Evolutionary conservation across 2,888 invertebrate genomes (phyloP), one percentile per base, ranked within the genome.

Genomic region (Harpalus rufipes): DNA sequence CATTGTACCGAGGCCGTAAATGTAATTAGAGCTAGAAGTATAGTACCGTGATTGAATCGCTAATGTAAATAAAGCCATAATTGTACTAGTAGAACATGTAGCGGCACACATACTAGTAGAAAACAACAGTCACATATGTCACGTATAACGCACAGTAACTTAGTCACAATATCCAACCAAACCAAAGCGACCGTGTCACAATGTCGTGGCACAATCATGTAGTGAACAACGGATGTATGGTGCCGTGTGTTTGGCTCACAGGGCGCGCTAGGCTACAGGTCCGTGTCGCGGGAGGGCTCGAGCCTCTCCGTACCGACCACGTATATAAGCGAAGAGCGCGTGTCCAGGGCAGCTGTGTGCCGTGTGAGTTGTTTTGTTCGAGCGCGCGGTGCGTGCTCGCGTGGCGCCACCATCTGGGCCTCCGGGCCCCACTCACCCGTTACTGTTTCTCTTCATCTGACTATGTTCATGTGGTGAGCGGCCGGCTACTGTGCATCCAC

Each of bases 251-350:
- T 88, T 89, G 87, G 87, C 88, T 88, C 88, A 89, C 90, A 90
- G 91, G 91, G 91, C 88, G 90, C 90, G 88, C 91, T 91, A 74
- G 91, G 91, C 89, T 91, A 91, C 91, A 90, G 91, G 90, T 91
- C 91, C 88, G 91, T 91, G 90, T 91, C 91, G 89, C 91, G 91
- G 88, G 90, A 91, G 92, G 96, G 96, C 93, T 96, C 96, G 92
- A 96, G 95, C 93, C 94, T 96, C 92, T 96, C 96, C 92, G 96
- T 96, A 93, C 96, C 96, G 92, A 94, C 95, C 90, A 92, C 95
- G 91, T 95, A 92, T 91, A 92, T 92, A 92, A 92, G 92, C 92
- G 88, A 88, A 87, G 86, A 83, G 58, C 81, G 81, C 61, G 61
- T 85, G 83, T 72, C 76, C 81, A 84, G 76, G 84, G 81, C 74